phyloP scores from a whole-genome alignment of 2,113 vertebrate genomes.

The Perccottus glenii region DNA sequence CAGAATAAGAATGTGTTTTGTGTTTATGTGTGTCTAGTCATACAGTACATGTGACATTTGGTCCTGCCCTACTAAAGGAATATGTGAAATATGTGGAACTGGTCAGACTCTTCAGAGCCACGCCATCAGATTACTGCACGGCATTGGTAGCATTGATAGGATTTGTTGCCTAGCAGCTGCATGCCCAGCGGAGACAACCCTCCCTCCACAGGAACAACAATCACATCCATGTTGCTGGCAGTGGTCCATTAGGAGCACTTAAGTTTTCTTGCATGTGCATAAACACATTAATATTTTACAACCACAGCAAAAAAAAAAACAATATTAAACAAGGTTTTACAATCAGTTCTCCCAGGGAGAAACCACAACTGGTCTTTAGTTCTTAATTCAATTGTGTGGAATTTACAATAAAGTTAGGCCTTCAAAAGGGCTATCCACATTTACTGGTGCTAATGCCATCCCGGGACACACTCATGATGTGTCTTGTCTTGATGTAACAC shows the following conservation, averaged over 20 bases:
- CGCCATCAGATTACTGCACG: constrained; percentile 36
- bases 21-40: neutral
- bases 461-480: neutral
- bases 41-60: constrained; percentile 1
- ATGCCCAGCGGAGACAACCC: constrained; percentile 7
- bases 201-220: constrained; percentile 6
- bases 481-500: neutral
- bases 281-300: neutral
- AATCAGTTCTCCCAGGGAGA: no score
- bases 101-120: constrained; percentile 24
- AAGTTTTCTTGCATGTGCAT: neutral
- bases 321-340: no score
- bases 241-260: neutral
- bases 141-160: constrained; percentile 54
- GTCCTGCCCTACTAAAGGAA: constrained; percentile 29
- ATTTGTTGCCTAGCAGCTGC: constrained; percentile 62
- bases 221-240: constrained; percentile 12
- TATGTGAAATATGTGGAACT: constrained; percentile 38
- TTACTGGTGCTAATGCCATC: neutral
- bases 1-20: neutral
- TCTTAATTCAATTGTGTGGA: no score
- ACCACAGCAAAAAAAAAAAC: no score
- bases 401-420: no score
- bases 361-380: no score
- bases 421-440: no score